phyloP scores from a whole-genome alignment of 2,888 invertebrate genomes.

The Brachynemurus nebulosus region DNA sequence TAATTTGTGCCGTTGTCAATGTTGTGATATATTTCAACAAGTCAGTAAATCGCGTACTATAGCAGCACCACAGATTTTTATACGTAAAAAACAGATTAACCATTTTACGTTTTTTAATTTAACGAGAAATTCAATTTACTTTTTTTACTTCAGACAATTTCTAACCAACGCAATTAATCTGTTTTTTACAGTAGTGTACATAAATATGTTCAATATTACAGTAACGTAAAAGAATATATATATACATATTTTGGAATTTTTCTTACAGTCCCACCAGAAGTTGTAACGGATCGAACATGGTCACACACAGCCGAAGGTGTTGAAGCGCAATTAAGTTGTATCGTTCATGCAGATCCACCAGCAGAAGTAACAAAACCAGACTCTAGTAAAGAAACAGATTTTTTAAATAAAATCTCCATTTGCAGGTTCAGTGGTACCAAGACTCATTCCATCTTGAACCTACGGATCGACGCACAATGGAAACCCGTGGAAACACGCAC shows the following conservation, averaged over 20 bases:
- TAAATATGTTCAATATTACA: not conserved
- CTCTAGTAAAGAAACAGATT: not conserved
- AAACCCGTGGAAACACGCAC: conserved; percentile 41
- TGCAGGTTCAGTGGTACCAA: conserved; percentile 49
- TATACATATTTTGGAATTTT: not conserved
- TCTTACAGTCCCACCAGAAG: conserved; percentile 46
- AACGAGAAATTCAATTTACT: no score
- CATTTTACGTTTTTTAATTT: no score
- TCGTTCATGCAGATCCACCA: conserved; percentile 43
- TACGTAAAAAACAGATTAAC: no score
- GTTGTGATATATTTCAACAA: no score
- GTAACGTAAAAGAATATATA: no score
- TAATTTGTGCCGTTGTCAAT: no score
- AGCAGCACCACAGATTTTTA: no score
- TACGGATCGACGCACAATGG: conserved; percentile 46
- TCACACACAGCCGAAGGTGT: conserved; percentile 47
- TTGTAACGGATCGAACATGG: conserved; percentile 45
- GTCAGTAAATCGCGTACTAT: no score
- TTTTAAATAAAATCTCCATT: conserved; percentile 11
- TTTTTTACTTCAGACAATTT: no score
- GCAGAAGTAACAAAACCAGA: no score
- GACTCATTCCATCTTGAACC: conserved; percentile 46
- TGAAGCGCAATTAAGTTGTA: conserved; percentile 45
- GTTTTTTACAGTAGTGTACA: no score
- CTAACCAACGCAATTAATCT: no score